These are phyloP conservation scores for Micronycteris hirsuta DNA, from an alignment of 2,113 vertebrate genomes.

Conservation along the genomic window DNA sequence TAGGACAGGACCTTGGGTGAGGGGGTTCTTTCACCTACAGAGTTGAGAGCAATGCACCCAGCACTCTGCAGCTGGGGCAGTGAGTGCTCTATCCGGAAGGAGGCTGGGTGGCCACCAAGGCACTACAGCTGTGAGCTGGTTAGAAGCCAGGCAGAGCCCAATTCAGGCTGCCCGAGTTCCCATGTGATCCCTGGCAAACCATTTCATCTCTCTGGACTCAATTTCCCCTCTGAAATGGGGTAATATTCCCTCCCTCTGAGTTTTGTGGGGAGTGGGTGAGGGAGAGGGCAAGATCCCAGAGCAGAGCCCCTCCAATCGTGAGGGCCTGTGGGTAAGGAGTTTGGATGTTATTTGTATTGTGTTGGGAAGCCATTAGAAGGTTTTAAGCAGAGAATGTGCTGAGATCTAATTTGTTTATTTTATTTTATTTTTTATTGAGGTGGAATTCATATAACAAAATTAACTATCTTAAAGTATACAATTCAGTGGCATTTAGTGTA, in stretches of 20 bases:
- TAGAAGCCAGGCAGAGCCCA: background rate
- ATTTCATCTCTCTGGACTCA: background rate
- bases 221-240: background rate
- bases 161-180: background rate
- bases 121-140: background rate
- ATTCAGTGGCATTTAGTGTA: background rate
- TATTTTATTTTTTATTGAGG: background rate
- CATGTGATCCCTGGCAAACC: background rate
- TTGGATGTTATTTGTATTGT: background rate
- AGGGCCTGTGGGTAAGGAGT: background rate
- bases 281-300: background rate
- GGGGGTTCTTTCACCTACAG: background rate
- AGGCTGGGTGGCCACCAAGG: background rate
- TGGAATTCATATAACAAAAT: conserved; percentile 1
- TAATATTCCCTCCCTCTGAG: background rate
- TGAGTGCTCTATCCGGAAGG: background rate
- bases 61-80: background rate
- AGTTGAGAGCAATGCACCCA: background rate
- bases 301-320: background rate
- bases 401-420: background rate
- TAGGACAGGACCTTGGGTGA: background rate
- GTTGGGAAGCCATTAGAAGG: background rate
- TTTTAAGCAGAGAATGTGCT: background rate
- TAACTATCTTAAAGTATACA: background rate
- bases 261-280: background rate